Evolutionary conservation across 2,113 vertebrate genomes (phyloP).

Genomic region (Falco punctatus): DNA sequence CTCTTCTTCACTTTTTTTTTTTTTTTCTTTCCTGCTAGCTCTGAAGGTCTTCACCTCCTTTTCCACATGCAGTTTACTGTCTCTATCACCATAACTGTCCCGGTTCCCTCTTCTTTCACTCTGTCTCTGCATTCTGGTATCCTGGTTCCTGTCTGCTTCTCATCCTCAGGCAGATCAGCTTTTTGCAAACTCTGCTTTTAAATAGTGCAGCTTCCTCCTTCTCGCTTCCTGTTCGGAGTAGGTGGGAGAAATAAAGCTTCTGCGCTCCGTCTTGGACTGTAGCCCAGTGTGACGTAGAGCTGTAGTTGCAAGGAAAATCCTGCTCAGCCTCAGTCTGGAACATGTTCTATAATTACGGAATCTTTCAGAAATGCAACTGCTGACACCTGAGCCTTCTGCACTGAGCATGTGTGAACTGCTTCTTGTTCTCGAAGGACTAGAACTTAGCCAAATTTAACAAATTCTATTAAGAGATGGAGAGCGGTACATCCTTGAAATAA

Average conservation of each 20-base stretch:
- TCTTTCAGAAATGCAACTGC: constrained; percentile 53
- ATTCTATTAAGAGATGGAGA: not conserved
- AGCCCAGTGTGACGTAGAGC: constrained; percentile 35
- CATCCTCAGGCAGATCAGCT: constrained; percentile 49
- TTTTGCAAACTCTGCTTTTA: constrained; percentile 56
- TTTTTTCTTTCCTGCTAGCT: not conserved
- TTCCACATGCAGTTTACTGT: not conserved
- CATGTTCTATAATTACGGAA: constrained; percentile 56
- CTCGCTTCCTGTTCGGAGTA: constrained; percentile 64
- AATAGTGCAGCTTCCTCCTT: constrained; percentile 59
- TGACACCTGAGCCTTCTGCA: constrained; percentile 53
- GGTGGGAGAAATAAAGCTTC: constrained; percentile 47
- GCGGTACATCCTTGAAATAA: not conserved
- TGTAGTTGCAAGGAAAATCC: constrained; percentile 62
- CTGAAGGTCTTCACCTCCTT: not conserved
- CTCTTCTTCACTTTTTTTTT: not conserved
- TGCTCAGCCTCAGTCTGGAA: constrained; percentile 51
- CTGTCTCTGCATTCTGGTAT: not conserved
- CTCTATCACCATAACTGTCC: not conserved
- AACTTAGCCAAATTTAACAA: not conserved
- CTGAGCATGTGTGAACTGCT: not conserved
- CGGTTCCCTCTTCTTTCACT: not conserved
- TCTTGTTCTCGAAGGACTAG: not conserved
- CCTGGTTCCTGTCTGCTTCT: constrained; percentile 10
- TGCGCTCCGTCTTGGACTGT: not conserved